These are phyloP conservation scores for Gastrophysa polygoni DNA, from an alignment of 2,888 invertebrate genomes.

Conservation along the genomic window DNA sequence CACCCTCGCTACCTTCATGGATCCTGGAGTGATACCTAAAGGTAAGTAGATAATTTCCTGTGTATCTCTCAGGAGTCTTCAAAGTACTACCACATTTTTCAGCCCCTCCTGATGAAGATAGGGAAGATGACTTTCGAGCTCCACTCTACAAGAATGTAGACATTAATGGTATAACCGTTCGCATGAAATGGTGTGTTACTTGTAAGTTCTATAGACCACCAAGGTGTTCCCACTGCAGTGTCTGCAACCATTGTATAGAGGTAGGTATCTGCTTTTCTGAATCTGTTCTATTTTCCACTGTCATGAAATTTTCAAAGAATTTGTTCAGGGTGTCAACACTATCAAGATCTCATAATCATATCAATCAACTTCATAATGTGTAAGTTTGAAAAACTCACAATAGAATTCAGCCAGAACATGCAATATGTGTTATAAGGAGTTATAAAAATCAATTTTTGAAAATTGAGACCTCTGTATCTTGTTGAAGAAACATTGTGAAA, in stretches of 20 bases:
- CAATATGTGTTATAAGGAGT: no score
- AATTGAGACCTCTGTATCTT: no score
- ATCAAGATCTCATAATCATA: no score
- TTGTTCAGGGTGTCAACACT: not conserved
- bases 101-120: conserved; percentile 96
- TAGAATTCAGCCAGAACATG: no score
- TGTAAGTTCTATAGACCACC: conserved; percentile 99
- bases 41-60: conserved; percentile 63
- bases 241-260: conserved; percentile 98
- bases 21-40: conserved; percentile 98
- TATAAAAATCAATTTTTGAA: no score
- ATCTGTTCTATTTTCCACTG: no score
- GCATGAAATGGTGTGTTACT: conserved; percentile 99
- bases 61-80: not conserved
- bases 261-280: conserved; percentile 59
- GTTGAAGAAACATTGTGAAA: no score
- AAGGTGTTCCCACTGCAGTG: conserved; percentile 98
- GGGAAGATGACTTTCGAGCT: conserved; percentile 96
- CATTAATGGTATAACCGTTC: conserved; percentile 96
- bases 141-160: conserved; percentile 97
- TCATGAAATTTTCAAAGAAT: not conserved
- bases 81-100: conserved; percentile 3
- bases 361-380: no score
- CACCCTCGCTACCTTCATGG: conserved; percentile 98
- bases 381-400: no score